Conservation (phyloP, 2,888 invertebrate species). For the Scaptomyza tumidula region DNA sequence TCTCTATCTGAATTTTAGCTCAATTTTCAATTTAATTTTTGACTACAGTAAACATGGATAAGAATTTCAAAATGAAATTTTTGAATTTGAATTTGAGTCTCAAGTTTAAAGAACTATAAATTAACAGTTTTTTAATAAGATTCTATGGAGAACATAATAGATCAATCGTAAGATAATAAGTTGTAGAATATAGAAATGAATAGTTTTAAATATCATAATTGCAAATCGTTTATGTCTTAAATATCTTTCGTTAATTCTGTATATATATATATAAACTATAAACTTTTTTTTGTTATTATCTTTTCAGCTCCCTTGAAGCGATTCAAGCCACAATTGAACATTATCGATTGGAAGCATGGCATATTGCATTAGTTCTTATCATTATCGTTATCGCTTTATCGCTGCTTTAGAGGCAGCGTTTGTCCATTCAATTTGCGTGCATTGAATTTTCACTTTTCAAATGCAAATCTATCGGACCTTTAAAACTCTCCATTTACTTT, state of each 20-base stretch:
- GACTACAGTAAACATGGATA: background rate
- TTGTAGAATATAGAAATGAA: too few species aligned
- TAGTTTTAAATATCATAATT: too few species aligned
- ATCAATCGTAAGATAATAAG: background rate
- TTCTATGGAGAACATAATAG: background rate
- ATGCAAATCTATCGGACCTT: slow-evolving; percentile 40
- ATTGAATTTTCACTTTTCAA: slow-evolving; percentile 55
- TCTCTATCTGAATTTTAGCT: background rate
- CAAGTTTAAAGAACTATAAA: background rate
- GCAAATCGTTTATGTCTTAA: too few species aligned
- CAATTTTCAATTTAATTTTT: too few species aligned
- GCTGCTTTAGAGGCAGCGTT: slow-evolving; percentile 7
- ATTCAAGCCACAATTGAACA: slow-evolving; percentile 86
- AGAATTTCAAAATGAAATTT: slow-evolving; percentile 6
- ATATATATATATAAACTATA: background rate
- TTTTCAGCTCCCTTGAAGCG: slow-evolving; percentile 87
- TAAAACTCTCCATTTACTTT: slow-evolving; percentile 59
- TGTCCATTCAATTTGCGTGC: slow-evolving; percentile 48
- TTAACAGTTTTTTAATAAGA: background rate
- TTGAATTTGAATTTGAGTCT: background rate
- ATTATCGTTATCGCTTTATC: slow-evolving; percentile 67
- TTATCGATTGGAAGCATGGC: slow-evolving; percentile 87
- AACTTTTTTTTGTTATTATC: background rate
- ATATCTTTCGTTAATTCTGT: background rate
- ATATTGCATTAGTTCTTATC: slow-evolving; percentile 41